Evolutionary conservation across 2,888 invertebrate species (phyloP), one percentile per base, ranked within the genome.

Genomic region (Sinodicranocentrus sp.): DNA sequence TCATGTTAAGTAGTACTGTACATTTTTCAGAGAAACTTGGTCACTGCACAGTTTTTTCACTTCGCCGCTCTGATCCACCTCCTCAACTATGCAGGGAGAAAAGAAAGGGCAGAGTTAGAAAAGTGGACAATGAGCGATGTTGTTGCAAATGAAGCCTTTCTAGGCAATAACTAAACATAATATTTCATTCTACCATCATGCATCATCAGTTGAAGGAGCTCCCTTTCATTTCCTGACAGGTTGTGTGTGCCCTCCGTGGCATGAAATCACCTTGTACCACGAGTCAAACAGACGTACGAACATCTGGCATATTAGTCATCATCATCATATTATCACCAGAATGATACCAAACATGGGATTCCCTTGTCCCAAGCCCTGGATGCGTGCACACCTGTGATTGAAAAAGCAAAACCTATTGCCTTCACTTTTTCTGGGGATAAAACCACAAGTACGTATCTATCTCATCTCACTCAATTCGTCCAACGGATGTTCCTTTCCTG

Each of bases 71-170:
- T 10, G 3, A 13, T 48, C 48, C 48, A 48, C 48, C 48, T 10
- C 48, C 48, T 10, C 48, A 5, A 48, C 5, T 48, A n/a, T 48
- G 3, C n/a, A 48, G 48, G 48, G 48, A n/a, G 15, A 48, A 48
- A 48, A 15, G 17, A n/a, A 17, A 48, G n/a, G 15, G 48, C 48
- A 48, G 8, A 17, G 33, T 33, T 10, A 33, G 3, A 48, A 17
- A 48, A 77, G 75, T 75, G 75, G 75, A 75, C 75, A 75, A 75
- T 75, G 65, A 67, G 52, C 57, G 57, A 77, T 68, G 76, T 77
- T 67, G 63, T 77, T 77, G 67, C 67, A 77, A 77, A 77, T 77
- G 76, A 77, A 77, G 76, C 57, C 67, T 39, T 63, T 39, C 63
- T 33, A 28, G 33, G 61, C 19, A 23, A 48, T 57, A 57, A 21